A percentile compares a stretch with the other conserved stretches of the same genome.
Conservation (phyloP, 2,888 invertebrate genomes). For the Leucoptera coffeella region DNA sequence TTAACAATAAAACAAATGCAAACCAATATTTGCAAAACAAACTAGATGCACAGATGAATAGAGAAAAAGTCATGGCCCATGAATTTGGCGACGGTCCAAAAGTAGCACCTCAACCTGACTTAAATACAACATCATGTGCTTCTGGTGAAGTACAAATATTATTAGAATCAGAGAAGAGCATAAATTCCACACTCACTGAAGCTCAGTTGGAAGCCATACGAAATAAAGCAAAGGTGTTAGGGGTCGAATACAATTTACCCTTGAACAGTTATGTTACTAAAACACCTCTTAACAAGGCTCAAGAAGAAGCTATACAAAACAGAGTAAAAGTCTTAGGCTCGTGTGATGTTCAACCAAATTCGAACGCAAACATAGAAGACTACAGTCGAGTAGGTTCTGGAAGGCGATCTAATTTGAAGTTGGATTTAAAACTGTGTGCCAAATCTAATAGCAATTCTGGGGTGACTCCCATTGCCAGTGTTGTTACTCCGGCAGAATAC, state of each 20-base stretch:
- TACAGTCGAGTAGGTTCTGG: slow-evolving; percentile 13
- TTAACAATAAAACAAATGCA: slow-evolving; percentile 20
- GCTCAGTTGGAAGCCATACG: slow-evolving; percentile 54
- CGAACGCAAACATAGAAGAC: no score
- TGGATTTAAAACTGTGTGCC: slow-evolving; percentile 32
- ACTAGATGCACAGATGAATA: slow-evolving; percentile 37
- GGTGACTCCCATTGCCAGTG: slow-evolving; percentile 18
- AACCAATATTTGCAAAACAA: slow-evolving; percentile 24
- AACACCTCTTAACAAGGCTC: slow-evolving; percentile 24
- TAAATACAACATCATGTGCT: neutral
- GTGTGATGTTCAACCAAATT: no score
- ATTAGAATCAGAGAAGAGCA: neutral
- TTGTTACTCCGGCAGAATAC: slow-evolving; percentile 31
- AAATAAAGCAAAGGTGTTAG: slow-evolving; percentile 56
- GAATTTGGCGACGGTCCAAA: no score
- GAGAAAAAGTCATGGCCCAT: slow-evolving; percentile 43
- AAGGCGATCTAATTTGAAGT: slow-evolving; percentile 22
- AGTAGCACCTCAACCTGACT: slow-evolving; percentile 23
- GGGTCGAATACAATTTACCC: slow-evolving; percentile 53
- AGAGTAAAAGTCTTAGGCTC: slow-evolving; percentile 11
- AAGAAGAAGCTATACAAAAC: slow-evolving; percentile 21
- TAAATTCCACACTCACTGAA: slow-evolving; percentile 18
- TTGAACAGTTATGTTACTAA: slow-evolving; percentile 11
- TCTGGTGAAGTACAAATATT: neutral
- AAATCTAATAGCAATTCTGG: slow-evolving; percentile 12